Percentiles rank a stretch among this genome's conserved stretches.
These are phyloP conservation scores for Paedocypris sp. DNA, from an alignment of 2,113 vertebrate genomes.

Conservation along the genomic window DNA sequence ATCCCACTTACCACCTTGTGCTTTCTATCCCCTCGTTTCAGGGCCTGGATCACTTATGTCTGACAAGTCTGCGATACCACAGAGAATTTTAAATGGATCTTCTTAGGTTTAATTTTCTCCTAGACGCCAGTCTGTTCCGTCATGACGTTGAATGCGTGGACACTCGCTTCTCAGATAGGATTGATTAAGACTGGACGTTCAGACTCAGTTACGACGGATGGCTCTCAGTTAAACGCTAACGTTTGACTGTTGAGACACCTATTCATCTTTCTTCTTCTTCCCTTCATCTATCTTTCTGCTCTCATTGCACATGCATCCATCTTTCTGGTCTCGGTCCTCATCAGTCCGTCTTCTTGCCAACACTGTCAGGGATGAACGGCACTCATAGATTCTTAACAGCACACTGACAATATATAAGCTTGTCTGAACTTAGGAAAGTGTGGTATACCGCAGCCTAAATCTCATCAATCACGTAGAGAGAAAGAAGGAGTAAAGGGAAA, in stretches of 20 bases:
- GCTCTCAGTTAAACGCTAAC: neutral
- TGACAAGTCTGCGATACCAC: too few species aligned
- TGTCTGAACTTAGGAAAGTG: slow-evolving; percentile 5
- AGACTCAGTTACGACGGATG: neutral
- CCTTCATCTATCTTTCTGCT: neutral
- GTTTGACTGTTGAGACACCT: slow-evolving; percentile 23
- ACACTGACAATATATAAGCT: slow-evolving; percentile 11
- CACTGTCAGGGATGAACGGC: neutral
- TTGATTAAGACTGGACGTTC: neutral
- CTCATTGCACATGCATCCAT: neutral
- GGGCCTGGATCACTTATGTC: too few species aligned
- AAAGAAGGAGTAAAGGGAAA: neutral
- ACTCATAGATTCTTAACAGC: neutral
- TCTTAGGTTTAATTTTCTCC: too few species aligned
- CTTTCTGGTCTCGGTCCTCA: slow-evolving; percentile 15
- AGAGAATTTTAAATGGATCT: too few species aligned
- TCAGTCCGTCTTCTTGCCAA: slow-evolving; percentile 5
- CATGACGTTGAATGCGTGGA: neutral
- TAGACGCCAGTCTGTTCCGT: too few species aligned
- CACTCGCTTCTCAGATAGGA: neutral
- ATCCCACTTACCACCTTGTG: too few species aligned
- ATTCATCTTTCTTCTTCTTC: slow-evolving; percentile 18
- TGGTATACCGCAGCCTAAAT: neutral
- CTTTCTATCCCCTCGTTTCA: too few species aligned
- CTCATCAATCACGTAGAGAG: neutral